These are phyloP conservation scores for Fabriciana adippe DNA, from an alignment of 2,888 invertebrate genomes.

Conservation along the genomic window DNA sequence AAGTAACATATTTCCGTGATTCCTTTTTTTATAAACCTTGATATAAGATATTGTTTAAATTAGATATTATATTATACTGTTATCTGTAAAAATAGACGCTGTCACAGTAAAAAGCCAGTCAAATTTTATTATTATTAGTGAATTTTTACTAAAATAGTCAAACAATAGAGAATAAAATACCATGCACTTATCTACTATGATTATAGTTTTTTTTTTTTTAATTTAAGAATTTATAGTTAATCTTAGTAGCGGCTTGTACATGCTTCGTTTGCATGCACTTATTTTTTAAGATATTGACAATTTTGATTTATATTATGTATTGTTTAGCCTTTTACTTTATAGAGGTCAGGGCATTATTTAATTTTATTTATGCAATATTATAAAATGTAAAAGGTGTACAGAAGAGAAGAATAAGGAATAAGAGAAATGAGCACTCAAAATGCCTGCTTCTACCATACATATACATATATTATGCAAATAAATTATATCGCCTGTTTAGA, in stretches of 20 bases:
- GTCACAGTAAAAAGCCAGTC: too few species aligned
- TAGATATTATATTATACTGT: too few species aligned
- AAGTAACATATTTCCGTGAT: too few species aligned
- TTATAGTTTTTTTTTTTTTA: background rate
- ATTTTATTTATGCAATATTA: background rate
- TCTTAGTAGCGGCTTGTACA: background rate
- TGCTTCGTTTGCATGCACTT: conserved; percentile 16
- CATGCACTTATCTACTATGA: conserved; percentile 37
- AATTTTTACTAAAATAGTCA: background rate
- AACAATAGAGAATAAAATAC: conserved; percentile 37
- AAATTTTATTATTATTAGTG: too few species aligned
- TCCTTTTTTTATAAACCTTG: too few species aligned
- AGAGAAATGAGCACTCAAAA: conserved; percentile 5
- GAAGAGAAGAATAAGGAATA: background rate
- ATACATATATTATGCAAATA: background rate
- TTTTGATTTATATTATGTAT: too few species aligned
- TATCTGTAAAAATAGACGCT: too few species aligned
- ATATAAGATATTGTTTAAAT: too few species aligned
- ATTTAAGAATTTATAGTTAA: too few species aligned
- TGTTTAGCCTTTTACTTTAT: too few species aligned
- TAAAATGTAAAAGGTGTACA: background rate
- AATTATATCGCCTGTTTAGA: background rate
- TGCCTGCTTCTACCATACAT: conserved; percentile 1
- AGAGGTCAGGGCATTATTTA: too few species aligned
- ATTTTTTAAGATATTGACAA: background rate